Evolutionary conservation across 1,140 invertebrate genomes (phyloP), one percentile per base, ranked within the genome.

Genomic region (Drosophila baimaii): DNA sequence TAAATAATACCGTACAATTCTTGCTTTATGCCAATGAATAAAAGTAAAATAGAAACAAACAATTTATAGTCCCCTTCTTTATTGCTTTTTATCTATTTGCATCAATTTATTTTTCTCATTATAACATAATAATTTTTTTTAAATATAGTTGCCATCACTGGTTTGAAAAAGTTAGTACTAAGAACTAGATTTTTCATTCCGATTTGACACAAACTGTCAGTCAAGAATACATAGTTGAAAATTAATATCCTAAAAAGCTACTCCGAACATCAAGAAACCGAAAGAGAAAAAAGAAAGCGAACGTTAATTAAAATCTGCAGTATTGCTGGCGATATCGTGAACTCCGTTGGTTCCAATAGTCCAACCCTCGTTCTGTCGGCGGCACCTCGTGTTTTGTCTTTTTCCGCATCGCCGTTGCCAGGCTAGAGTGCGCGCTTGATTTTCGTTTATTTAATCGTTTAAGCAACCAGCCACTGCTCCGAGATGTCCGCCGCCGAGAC

Each of bases 401-500:
- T 57, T 41, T 70, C 66, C 65, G 46, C 33, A 71, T 71, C 65
- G 68, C 49, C 65, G 68, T 74, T 35, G 71, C 65, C 51, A 70
- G 68, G 66, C 49, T 19, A 57, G 43, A 71, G 68, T 74, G 47
- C 70, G 51, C 72, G 59, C 71, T 75, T 43, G 29, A 61, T 77
- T 77, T 77, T 70, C 54, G 56, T 77, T 70, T 70, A 55, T 56
- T 73, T 44, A 17, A 33, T 43, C 37, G 39, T 21, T 49, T 49
- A 39, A 46, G 37, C 31, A 71, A 68, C 51, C 27, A 70, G n/a
- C 44, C 33, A 70, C 31, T 19, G 44, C 43, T 19, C n/a, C 43
- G 25, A 31, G 12, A 91, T 91, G 89, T 91, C 89, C 1, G 76
- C 75, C 37, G 72, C 77, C 15, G 89, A 91, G 65, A 51, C 68